Base-by-base conservation (phyloP, 2,888 invertebrate species). In the Muschampia plurimacula region DNA sequence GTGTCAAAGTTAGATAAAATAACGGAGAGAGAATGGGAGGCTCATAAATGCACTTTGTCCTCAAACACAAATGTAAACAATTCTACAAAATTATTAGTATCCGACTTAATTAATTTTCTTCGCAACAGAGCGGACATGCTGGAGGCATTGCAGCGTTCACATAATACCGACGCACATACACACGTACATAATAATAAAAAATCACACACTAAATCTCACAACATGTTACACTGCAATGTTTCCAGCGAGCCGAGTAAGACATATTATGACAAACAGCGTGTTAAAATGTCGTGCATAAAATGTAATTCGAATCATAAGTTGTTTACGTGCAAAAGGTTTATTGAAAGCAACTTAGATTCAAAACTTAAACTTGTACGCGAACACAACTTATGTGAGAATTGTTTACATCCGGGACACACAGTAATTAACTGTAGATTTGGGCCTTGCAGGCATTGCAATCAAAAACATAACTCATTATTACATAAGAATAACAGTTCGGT, bases 1-100 rank as follows among this genome's bases (percentile, higher is more conserved):
- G 74, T 75, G 4, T 67, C 75, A 5, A 78, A 80, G 63, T 65
- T 81, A 15, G 81, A 81, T 71, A 57, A 64, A 9, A 10, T 69
- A 36, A 75, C 76, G 10, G 75, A 76, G 46, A 74, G 76, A n/a
- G 75, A 75, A n/a, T 78, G 78, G 77, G 77, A 77, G 39, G 32
- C 46, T n/a, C 52, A 72, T 28, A 77, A 72, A 64, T 39, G 63
- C 15, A 68, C 65, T 44, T 59, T 55, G n/a, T 59, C 13, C 15
- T 22, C 52, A 12, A 52, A 57, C 13, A 46, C 36, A 4, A 55
- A 71, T n/a, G 55, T 22, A 15, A 49, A 44, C 15, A 49, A 36
- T 68, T 28, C 57, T 71, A 59, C 49, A 55, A 62, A 59, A 59
- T 66, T 69, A 55, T 64, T 41, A 36, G 28, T 66, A 44, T 9